Evolutionary conservation across 2,113 vertebrate genomes (phyloP).

Genomic region (Corvus hawaiiensis): DNA sequence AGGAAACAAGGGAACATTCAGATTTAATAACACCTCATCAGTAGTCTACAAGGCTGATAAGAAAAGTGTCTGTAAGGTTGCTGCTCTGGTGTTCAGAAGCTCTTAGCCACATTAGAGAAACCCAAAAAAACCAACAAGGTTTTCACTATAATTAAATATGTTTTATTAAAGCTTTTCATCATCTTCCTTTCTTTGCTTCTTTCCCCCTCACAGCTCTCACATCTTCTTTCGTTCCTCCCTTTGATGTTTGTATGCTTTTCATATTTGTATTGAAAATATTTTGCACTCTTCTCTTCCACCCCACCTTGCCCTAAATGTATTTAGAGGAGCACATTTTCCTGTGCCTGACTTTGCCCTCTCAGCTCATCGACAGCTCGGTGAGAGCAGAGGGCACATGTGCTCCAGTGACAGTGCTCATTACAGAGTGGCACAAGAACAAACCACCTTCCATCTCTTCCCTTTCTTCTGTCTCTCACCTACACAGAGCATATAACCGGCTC

Average conservation of each 20-base stretch:
- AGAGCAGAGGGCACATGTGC: neutral
- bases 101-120: neutral
- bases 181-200: constrained; percentile 25
- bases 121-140: neutral
- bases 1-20: constrained; percentile 63
- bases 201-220: neutral
- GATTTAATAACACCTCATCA: constrained; percentile 63
- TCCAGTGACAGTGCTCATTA: neutral
- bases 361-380: neutral
- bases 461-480: neutral
- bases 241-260: constrained; percentile 23
- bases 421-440: neutral
- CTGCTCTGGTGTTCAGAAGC: constrained; percentile 7
- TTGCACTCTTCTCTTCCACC: neutral
- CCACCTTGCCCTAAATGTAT: neutral
- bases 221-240: neutral
- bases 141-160: constrained; percentile 24
- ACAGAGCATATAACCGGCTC: neutral
- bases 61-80: neutral
- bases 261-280: neutral
- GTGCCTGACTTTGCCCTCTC: neutral
- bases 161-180: constrained; percentile 60
- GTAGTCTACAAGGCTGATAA: constrained; percentile 13
- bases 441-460: neutral
- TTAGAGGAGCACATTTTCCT: neutral